These are phyloP conservation scores for Glyphotaelius pellucidus DNA, from an alignment of 2,888 invertebrate species.

Conservation along the genomic window DNA sequence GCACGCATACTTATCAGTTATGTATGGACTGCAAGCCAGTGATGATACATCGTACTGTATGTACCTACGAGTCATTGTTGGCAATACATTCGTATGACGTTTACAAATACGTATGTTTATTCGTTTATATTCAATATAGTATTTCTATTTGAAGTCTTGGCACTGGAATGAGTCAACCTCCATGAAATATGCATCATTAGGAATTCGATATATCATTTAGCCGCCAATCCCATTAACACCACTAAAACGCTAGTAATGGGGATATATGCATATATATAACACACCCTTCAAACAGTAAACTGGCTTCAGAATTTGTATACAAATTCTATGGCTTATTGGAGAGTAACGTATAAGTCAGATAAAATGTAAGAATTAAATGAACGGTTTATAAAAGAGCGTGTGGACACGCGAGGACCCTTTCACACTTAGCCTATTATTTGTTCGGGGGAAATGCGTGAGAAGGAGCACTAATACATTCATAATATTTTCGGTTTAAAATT, in stretches of 20 bases:
- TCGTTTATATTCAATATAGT: background rate
- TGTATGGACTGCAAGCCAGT: background rate
- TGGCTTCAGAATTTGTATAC: background rate
- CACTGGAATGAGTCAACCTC: background rate
- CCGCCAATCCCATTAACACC: background rate
- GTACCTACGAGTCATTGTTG: background rate
- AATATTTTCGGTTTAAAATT: background rate
- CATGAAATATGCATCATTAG: background rate
- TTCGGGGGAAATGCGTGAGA: background rate
- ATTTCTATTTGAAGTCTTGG: background rate
- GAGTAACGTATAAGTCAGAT: slow-evolving; percentile 9
- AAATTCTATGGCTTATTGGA: background rate
- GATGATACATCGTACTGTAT: no score
- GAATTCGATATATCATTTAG: background rate
- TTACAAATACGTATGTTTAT: background rate
- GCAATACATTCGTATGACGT: background rate
- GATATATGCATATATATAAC: background rate
- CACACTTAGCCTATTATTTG: slow-evolving; percentile 4
- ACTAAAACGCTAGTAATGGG: background rate
- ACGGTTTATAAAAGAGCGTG: slow-evolving; percentile 25
- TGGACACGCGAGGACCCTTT: slow-evolving; percentile 34
- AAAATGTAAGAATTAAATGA: slow-evolving; percentile 10
- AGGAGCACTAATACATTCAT: slow-evolving; percentile 21
- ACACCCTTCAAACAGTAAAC: background rate
- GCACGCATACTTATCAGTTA: background rate